A percentile compares a stretch with the other conserved stretches of the same genome.
These are phyloP conservation scores for Gobionotothen gibberifrons DNA, from an alignment of 2,797 vertebrate genomes.

Conservation along the genomic window DNA sequence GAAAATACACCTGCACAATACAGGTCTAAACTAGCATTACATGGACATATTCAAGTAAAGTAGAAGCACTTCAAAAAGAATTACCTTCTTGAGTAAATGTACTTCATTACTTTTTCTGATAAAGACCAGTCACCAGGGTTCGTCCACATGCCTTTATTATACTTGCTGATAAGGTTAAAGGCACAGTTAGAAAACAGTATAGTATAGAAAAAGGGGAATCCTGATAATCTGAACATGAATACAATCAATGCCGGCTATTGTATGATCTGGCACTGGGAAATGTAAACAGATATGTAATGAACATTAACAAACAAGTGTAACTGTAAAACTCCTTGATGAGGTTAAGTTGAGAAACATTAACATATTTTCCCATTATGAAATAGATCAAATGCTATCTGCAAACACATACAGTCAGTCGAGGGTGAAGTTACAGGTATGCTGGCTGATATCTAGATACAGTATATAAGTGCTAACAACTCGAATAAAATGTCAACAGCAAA, in stretches of 20 bases:
- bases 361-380: constrained; percentile 10
- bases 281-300: not conserved
- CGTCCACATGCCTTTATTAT: constrained; percentile 27
- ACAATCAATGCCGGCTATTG: constrained; percentile 12
- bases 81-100: not conserved
- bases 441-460: not conserved
- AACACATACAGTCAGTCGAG: not conserved
- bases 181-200: not conserved
- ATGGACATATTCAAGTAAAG: no score
- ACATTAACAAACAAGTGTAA: constrained; percentile 10
- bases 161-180: no score
- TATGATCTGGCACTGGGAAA: not conserved
- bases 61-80: no score
- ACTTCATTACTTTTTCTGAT: not conserved
- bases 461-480: constrained; percentile 20
- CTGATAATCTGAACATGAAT: not conserved
- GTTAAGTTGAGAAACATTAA: not conserved
- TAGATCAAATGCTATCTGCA: constrained; percentile 1
- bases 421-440: constrained; percentile 13
- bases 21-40: no score
- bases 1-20: no score
- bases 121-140: not conserved
- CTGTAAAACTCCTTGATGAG: not conserved
- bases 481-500: constrained; percentile 8
- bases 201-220: not conserved